Percentiles rank a stretch among this genome's conserved stretches.
Conservation (phyloP, 2,113 vertebrate species). For the Uria aalge region DNA sequence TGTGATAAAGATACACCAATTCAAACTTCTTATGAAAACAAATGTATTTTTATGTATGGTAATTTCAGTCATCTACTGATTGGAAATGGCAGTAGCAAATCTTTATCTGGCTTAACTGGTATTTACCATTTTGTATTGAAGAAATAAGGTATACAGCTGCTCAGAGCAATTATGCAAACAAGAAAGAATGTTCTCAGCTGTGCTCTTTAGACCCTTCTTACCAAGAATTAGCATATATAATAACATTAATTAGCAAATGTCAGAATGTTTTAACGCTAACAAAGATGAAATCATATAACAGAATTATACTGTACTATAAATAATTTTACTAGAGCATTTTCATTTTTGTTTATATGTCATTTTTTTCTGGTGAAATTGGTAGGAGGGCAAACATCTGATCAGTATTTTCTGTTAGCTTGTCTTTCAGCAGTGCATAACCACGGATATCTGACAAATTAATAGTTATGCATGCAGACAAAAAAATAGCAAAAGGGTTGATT, state of each 20-base stretch:
- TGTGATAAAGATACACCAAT: neutral
- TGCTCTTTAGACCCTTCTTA: conserved; percentile 21
- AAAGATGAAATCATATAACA: conserved; percentile 13
- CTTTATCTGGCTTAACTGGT: neutral
- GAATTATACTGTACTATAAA: conserved; percentile 21
- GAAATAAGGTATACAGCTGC: conserved; percentile 34
- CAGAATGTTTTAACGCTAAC: conserved; percentile 31
- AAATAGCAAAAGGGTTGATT: neutral
- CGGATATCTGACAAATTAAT: neutral
- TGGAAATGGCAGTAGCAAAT: neutral
- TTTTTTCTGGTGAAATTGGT: neutral
- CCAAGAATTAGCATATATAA: conserved; percentile 28
- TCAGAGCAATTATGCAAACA: conserved; percentile 39
- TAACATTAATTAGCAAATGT: conserved; percentile 55
- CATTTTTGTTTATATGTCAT: neutral
- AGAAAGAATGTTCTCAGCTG: conserved; percentile 52
- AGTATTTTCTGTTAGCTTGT: neutral
- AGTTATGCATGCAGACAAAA: neutral
- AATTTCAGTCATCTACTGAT: neutral
- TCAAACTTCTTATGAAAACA: neutral
- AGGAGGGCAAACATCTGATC: neutral
- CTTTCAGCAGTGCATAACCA: neutral
- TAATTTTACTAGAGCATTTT: neutral
- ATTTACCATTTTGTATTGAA: conserved; percentile 7
- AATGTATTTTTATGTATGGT: neutral